phyloP scores from a whole-genome alignment of 2,113 vertebrate species.

The Neolamprologus devosi region DNA sequence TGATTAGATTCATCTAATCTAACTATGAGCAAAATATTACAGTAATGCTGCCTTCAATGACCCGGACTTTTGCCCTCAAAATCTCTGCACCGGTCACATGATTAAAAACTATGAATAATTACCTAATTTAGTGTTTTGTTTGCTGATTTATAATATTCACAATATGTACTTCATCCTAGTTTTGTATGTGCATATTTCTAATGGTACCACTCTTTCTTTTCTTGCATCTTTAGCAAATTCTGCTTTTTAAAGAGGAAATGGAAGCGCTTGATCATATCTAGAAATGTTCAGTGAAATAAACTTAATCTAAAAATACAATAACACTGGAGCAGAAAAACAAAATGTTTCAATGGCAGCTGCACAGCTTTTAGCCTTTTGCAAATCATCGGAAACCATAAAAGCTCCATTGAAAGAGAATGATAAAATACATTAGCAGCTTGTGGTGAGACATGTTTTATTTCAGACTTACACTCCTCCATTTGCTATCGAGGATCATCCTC shows the following conservation, averaged over 20 bases:
- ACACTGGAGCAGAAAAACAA: neutral
- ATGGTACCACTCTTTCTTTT: neutral
- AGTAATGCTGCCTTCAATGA: neutral
- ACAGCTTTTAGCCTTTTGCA: neutral
- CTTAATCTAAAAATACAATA: neutral
- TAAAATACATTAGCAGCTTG: neutral
- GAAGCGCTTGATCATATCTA: neutral
- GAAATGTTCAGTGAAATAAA: neutral
- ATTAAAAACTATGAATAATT: neutral
- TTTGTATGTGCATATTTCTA: neutral
- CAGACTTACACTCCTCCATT: neutral
- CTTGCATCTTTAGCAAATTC: neutral
- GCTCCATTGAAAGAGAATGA: neutral
- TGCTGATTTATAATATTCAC: neutral
- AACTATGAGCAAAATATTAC: rapidly evolving
- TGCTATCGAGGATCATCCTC: conserved; percentile 11
- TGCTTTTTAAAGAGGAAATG: neutral
- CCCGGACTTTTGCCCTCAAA: neutral
- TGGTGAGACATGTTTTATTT: neutral
- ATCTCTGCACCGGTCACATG: neutral
- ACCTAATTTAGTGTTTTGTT: neutral
- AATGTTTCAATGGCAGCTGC: neutral
- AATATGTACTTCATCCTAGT: neutral
- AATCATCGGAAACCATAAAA: neutral
- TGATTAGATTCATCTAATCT: neutral